phyloP scores from a whole-genome alignment of 2,113 vertebrate species.

The Erinaceus europaeus region DNA sequence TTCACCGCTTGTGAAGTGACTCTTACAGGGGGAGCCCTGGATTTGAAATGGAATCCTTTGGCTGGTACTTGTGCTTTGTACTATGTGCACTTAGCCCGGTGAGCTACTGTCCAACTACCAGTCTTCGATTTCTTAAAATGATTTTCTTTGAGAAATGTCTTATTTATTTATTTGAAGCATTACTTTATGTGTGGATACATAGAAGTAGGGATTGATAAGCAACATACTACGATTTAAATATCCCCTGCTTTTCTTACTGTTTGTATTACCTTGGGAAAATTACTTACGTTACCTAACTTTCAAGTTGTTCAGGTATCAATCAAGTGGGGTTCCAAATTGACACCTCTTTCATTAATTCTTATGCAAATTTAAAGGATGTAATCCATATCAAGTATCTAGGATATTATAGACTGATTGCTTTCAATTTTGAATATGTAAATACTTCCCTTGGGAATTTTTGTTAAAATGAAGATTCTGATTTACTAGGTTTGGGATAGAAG shows the following conservation, averaged over 20 bases:
- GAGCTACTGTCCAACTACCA: neutral
- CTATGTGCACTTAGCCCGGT: too few relatives aligned
- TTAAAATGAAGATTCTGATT: neutral
- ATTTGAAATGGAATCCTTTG: too few relatives aligned
- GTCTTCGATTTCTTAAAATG: neutral
- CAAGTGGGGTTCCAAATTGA: neutral
- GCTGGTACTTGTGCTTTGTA: too few relatives aligned
- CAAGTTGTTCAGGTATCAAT: neutral
- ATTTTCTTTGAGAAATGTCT: neutral
- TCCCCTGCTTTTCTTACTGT: neutral
- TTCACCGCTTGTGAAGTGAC: too few relatives aligned
- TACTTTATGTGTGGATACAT: slow-evolving; percentile 28
- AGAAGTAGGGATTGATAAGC: neutral
- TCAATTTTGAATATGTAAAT: neutral
- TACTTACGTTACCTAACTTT: neutral
- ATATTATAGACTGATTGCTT: neutral
- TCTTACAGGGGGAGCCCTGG: too few relatives aligned
- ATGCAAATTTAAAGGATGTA: neutral
- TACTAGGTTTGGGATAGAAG: neutral
- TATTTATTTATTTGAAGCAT: neutral
- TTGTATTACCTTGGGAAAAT: neutral
- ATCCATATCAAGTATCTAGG: neutral
- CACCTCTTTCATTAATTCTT: neutral
- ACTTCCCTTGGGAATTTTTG: neutral
- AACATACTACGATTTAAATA: neutral